Evolutionary conservation across 2,888 invertebrate species (phyloP), one percentile per base, ranked within the genome.

Genomic region (Eupithecia vulgata): DNA sequence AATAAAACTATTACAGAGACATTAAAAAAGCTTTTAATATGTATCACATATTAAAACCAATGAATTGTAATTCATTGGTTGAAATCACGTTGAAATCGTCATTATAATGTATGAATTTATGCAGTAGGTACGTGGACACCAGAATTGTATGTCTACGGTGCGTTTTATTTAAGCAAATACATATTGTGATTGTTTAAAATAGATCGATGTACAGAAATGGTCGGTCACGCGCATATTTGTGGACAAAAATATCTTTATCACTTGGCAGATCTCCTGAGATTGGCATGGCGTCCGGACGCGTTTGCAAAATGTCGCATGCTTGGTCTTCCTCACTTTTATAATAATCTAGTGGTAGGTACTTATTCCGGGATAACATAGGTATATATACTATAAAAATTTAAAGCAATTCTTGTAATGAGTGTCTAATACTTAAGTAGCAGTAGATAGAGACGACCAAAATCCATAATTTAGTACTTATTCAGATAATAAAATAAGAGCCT

Each of bases 191-290:
- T 72, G 77, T 86, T 87, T 81, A 87, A 90, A 92, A 91, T 91
- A 93, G 87, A 82, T 72, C 75, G 78, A 84, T 85, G 83, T 87
- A 81, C 87, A 84, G 83, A 89, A 92, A 89, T 89, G 86, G 86
- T 84, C 78, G 90, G 90, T 91, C 93, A 93, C 92, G 92, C 91
- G 93, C 90, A 90, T 90, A 90, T 87, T 90, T 88, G 84, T 81
- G 83, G 48, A 81, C 91, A 92, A 87, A 89, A 88, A 90, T 93
- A 94, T 84, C 81, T 88, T 90, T 89, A 91, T 93, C 90, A 88
- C 87, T 93, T 94, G 94, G 93, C 94, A 93, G 87, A 89, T 86
- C 89, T 89, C 84, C 87, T 87, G 84, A 21, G 65, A 40, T 34
- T 34, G 65, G 37, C 82, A 85, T 42, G 62, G 80, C 84, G 82